These are phyloP conservation scores for Panagrolaimus sp. DNA, from an alignment of 1,140 invertebrate species.

Conservation along the genomic window DNA sequence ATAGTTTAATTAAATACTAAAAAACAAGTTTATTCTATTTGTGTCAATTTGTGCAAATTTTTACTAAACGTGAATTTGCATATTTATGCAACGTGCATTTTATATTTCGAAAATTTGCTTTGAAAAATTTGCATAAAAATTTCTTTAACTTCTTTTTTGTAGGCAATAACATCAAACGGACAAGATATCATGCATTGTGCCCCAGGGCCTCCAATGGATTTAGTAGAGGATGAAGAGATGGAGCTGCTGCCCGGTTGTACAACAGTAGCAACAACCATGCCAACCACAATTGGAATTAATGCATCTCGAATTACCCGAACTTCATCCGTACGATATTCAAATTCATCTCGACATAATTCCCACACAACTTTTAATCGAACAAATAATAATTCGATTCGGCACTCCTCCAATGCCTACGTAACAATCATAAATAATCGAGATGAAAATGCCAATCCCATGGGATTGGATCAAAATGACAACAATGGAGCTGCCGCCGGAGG, in stretches of 20 bases:
- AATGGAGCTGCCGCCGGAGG: constrained; percentile 28
- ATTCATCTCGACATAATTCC: not conserved
- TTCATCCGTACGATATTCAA: not conserved
- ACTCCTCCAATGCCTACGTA: not conserved
- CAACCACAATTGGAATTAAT: not conserved
- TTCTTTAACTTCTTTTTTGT: constrained; percentile 21
- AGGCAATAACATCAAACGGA: constrained; percentile 49
- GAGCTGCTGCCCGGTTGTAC: constrained; percentile 15
- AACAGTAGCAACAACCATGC: not conserved
- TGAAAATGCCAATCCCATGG: constrained; percentile 11
- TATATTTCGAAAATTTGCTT: too few species aligned
- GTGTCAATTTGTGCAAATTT: too few species aligned
- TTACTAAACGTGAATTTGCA: too few species aligned
- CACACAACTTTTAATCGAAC: too few species aligned
- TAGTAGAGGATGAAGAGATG: constrained; percentile 49
- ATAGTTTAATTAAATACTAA: too few species aligned
- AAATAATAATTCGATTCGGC: too few species aligned
- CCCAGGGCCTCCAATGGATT: constrained; percentile 58
- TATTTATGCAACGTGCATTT: too few species aligned
- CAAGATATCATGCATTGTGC: constrained; percentile 55
- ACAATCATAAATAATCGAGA: not conserved
- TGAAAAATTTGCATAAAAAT: too few species aligned
- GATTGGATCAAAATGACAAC: constrained; percentile 21
- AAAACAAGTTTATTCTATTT: too few species aligned
- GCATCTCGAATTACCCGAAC: not conserved